Evolutionary conservation across 1,140 invertebrate genomes (phyloP).

Genomic region (Uloborus diversus): DNA sequence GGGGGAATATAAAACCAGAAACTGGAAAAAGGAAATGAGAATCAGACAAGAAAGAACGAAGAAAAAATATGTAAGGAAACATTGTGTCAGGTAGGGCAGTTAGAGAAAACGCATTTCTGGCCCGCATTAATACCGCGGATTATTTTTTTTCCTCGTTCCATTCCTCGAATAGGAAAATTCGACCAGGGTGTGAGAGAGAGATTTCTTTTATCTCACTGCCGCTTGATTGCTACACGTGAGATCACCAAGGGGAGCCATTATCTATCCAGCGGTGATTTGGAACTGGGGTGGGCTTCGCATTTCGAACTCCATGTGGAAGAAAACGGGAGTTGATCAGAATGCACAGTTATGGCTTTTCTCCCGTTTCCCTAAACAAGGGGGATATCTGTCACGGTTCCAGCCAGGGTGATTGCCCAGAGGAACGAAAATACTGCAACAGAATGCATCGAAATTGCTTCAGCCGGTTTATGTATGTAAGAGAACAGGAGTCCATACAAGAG

Average conservation of each 20-base stretch:
- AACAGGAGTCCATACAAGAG: not conserved
- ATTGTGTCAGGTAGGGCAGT: slow-evolving; percentile 50
- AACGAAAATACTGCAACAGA: not conserved
- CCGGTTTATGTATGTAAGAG: not conserved
- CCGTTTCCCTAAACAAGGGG: not conserved
- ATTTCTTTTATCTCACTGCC: slow-evolving; percentile 47
- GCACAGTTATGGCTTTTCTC: slow-evolving; percentile 49
- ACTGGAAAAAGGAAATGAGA: slow-evolving; percentile 11
- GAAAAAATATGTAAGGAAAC: slow-evolving; percentile 31
- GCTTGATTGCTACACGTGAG: slow-evolving; percentile 34
- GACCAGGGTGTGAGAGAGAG: not conserved
- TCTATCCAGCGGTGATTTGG: slow-evolving; percentile 48
- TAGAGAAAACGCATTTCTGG: slow-evolving; percentile 43
- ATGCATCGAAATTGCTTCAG: not conserved
- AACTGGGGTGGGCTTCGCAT: not conserved
- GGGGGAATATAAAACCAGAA: slow-evolving; percentile 7
- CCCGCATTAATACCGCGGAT: slow-evolving; percentile 21
- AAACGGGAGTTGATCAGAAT: slow-evolving; percentile 53
- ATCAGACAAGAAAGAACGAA: not conserved
- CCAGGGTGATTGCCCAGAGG: not conserved
- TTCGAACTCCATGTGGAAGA: not conserved
- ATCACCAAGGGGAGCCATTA: slow-evolving; percentile 52
- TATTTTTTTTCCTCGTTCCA: not conserved
- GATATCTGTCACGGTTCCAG: slow-evolving; percentile 43
- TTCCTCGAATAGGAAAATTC: not conserved